phyloP scores from a whole-genome alignment of 2,113 vertebrate genomes.

The Oostethus manadensis region DNA sequence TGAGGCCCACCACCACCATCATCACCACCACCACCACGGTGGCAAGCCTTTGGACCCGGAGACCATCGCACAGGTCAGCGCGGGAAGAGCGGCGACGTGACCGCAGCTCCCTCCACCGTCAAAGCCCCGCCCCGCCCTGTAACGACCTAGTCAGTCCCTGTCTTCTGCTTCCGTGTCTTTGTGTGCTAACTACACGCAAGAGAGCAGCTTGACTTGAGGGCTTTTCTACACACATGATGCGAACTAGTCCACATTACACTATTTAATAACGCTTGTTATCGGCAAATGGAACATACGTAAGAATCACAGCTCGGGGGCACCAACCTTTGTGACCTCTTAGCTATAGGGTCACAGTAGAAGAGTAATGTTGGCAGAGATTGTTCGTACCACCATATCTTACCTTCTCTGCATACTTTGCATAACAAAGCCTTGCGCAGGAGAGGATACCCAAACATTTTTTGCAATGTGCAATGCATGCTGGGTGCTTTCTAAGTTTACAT shows the following conservation, averaged over 20 bases:
- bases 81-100: constrained; percentile 65
- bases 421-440: constrained; percentile 30
- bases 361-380: constrained; percentile 20
- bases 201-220: constrained; percentile 32
- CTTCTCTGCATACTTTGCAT: constrained; percentile 26
- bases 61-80: constrained; percentile 94
- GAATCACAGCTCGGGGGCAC: no score
- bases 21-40: constrained; percentile 33
- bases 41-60: constrained; percentile 90
- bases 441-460: constrained; percentile 1
- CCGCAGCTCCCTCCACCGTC: constrained; percentile 67
- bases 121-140: constrained; percentile 70
- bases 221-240: no score
- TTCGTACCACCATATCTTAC: constrained; percentile 24
- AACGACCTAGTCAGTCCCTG: constrained; percentile 70
- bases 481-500: not conserved
- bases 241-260: constrained; percentile 1
- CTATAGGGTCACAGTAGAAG: no score
- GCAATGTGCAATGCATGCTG: constrained; percentile 20
- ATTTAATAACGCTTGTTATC: not conserved
- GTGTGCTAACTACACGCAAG: constrained; percentile 51
- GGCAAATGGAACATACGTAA: not conserved
- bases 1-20: constrained; percentile 57
- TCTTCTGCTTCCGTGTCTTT: constrained; percentile 63
- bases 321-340: no score